Evolutionary conservation across 2,113 vertebrate species (phyloP).

Genomic region (Xenopus tropicalis): UCB_Xtro_10.0 CM004444.2:176905501-176906000

Average conservation of each 20-base stretch:
- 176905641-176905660: no score
- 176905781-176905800: slow-evolving; percentile 28
- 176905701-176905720: slow-evolving; percentile 35
- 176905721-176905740: slow-evolving; percentile 28
- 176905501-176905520: no score
- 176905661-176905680: no score
- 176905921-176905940: neutral
- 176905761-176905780: slow-evolving; percentile 18
- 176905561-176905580: no score
- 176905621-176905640: no score
- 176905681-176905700: neutral
- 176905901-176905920: neutral
- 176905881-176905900: neutral
- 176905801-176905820: slow-evolving; percentile 18
- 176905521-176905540: no score
- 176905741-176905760: slow-evolving; percentile 13
- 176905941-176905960: neutral
- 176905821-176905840: neutral
- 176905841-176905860: neutral
- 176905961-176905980: slow-evolving; percentile 16
- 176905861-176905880: neutral
- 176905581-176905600: no score
- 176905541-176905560: no score
- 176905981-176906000: neutral
- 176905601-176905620: no score